Base-by-base conservation (phyloP, 2,888 invertebrate species). In the Mesochorus sp. region DNA sequence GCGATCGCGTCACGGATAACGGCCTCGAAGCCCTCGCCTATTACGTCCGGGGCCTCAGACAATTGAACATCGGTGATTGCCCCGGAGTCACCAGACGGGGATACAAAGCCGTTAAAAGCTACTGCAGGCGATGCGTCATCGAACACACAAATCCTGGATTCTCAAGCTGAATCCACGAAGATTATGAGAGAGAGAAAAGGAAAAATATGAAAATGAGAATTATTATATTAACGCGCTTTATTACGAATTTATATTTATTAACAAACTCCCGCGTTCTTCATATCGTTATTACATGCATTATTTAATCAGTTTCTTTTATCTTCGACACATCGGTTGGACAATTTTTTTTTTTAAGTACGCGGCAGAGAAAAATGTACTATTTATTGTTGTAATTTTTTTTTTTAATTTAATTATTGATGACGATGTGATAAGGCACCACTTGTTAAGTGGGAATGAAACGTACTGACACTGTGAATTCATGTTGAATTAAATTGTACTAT, bases 141-240 rank as follows among this genome's bases (percentile, higher is more conserved):
- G 98, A 98, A 90, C 98, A 98, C 89, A 98, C 98, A 1, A 98
- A 98, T 91, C 98, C 98, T 79, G 97, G 97, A 26, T 97, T 98
- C 91, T 97, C 95, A 12, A 90, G 89, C 78, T 90, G 84, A 85
- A 14, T n/a, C 10, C 37, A n/a, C 0, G 14, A 14, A 10, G n/a
- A 31, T 8, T 2, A 0, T 14, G 10, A 4, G 4, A 3, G 21
- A 21, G 3, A 1, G 21, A 47, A 0, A 8, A 21, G 1, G 0
- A 12, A 51, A 28, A 14, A 28, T n/a, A 8, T 17, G 24, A 47
- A 47, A 34, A 37, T 53, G 57, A 14, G 47, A 24, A 51, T 51
- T 39, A n/a, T 26, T 44, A 51, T 64, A 62, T 42, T 72, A 59
- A 51, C 37, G 37, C 74, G 64, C 67, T 76, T 66, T 55, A 47